Base-by-base conservation (phyloP, 2,113 vertebrate species). In the Prionailurus bengalensis region DNA sequence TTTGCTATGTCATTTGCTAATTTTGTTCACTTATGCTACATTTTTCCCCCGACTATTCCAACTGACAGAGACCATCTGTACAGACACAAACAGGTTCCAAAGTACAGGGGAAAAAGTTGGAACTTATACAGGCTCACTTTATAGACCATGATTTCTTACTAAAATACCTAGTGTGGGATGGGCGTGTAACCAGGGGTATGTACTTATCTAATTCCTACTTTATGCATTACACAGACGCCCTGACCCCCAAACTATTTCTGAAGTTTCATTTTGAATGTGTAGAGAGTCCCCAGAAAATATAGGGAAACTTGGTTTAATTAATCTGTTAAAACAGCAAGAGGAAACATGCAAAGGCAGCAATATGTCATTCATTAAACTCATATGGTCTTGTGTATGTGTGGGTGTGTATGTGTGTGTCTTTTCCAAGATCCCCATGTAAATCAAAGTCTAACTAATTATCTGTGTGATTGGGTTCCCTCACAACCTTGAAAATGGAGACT, bases 21-120 rank as follows among this genome's bases (percentile, higher is more conserved):
- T 93, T 97, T 93, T 89, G 85, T 90, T 91, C 76, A 81, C 61
- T 92, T 97, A 79, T 31, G 88, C 61, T 97, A 27, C 87, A 89
- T 88, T 89, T 55, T 53, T 17, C 76, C 84, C 83, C 42, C 23
- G 42, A 97, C 80, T 81, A 39, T 90, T 94, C 45, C 95, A 68
- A 76, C 91, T 74, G 97, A 96, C 89, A 97, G 97, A 96, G 80
- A 96, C 97, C 96, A 96, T 97, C 96, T 95, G 95, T 74, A 94
- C 82, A 83, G 82, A 89, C 29, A 73, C 51, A 91, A 61, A 90
- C 61, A 86, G 96, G 71, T 97, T 96, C 96, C 94, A 94, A 95
- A 96, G 95, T 76, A 92, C 61, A 95, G 71, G 71, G 58, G 79
- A 79, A 65, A 58, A 76, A 55, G 83, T 51, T 88, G 96, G 86